These are phyloP conservation scores for Cephalopterus ornatus DNA, from an alignment of 2,113 vertebrate species.

Conservation along the genomic window DNA sequence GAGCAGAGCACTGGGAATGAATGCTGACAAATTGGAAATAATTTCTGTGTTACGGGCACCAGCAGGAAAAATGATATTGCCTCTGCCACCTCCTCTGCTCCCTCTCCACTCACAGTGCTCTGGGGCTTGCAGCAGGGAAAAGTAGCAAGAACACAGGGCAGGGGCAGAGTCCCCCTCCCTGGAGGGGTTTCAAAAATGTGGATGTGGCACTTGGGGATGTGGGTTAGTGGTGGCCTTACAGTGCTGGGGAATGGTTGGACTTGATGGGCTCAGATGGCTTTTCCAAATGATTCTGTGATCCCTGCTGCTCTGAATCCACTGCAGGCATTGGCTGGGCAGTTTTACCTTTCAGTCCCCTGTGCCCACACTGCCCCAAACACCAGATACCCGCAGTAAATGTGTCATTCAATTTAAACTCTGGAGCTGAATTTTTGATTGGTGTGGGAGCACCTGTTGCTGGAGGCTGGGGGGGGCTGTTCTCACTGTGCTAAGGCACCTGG, in stretches of 20 bases:
- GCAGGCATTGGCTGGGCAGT: accelerated
- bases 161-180: not conserved
- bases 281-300: not conserved
- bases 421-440: not conserved
- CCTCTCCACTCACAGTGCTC: not conserved
- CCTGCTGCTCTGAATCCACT: accelerated
- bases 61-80: not conserved
- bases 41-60: not conserved
- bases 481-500: accelerated
- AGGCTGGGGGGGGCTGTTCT: not conserved
- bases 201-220: not conserved
- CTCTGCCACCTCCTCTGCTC: not conserved
- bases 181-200: not conserved
- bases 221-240: not conserved
- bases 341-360: accelerated
- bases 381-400: too few species aligned
- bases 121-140: not conserved
- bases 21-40: not conserved
- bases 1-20: not conserved
- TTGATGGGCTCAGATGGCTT: not conserved
- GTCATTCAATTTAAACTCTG: not conserved
- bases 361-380: not conserved
- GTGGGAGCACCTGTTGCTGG: not conserved
- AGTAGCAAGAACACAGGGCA: not conserved
- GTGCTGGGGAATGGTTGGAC: not conserved